phyloP scores from a whole-genome alignment of 2,888 invertebrate species.

The Phortica okadai region DNA sequence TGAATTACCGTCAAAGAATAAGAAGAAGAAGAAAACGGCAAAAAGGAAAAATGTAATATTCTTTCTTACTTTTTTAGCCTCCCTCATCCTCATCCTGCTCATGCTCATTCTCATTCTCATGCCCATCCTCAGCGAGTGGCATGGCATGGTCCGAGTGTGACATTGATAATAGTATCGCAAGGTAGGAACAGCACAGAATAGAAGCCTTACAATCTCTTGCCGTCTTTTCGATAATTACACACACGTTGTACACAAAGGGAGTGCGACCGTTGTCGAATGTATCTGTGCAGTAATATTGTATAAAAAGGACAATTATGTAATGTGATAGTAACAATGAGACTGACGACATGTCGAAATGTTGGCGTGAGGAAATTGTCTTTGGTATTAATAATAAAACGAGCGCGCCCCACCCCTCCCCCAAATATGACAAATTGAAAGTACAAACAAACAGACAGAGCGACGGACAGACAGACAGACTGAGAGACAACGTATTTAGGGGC shows the following conservation, averaged over 20 bases:
- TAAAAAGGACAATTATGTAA: constrained; percentile 64
- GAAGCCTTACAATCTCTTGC: constrained; percentile 45
- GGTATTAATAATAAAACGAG: neutral
- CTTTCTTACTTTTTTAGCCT: neutral
- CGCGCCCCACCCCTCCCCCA: neutral
- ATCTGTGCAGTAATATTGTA: neutral
- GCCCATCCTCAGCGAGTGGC: too few species aligned
- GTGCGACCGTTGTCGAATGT: neutral
- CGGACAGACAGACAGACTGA: neutral
- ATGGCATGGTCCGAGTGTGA: neutral
- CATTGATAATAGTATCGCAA: constrained; percentile 27
- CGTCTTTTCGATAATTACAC: constrained; percentile 58
- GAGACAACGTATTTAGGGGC: neutral
- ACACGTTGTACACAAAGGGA: constrained; percentile 16
- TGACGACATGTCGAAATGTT: neutral
- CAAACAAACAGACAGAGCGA: neutral
- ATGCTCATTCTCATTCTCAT: neutral
- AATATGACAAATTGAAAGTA: constrained; percentile 19
- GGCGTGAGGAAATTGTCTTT: constrained; percentile 7
- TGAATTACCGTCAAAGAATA: constrained; percentile 58
- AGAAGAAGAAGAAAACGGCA: constrained; percentile 28
- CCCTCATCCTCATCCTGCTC: neutral
- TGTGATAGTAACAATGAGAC: constrained; percentile 53
- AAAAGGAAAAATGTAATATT: neutral
- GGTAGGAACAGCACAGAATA: neutral